phyloP scores from a whole-genome alignment of 2,113 vertebrate species.

The Eidolon helvum region DNA sequence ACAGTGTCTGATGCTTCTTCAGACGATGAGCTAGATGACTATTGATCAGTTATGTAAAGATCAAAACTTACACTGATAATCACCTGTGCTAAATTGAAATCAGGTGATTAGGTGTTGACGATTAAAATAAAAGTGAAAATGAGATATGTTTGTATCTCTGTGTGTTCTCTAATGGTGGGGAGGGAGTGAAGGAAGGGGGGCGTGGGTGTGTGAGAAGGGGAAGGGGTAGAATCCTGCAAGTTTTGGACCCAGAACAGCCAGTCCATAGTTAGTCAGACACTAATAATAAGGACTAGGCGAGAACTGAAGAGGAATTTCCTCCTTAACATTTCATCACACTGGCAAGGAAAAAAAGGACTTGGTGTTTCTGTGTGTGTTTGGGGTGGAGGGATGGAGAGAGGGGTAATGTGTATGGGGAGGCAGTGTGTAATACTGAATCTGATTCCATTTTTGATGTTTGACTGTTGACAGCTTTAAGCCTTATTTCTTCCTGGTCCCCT shows the following conservation, averaged over 20 bases:
- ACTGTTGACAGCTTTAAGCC: background rate
- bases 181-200: background rate
- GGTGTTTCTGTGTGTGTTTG: background rate
- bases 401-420: background rate
- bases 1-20: background rate
- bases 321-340: background rate
- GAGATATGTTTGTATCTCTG: background rate
- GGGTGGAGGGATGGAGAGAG: no score
- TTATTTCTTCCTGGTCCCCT: background rate
- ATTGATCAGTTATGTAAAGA: background rate
- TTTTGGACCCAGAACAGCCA: background rate
- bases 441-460: background rate
- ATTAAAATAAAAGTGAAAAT: background rate
- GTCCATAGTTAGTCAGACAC: background rate
- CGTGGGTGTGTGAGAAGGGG: background rate
- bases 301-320: background rate
- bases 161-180: background rate
- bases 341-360: background rate
- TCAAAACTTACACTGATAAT: background rate
- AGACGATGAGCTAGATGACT: background rate
- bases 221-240: background rate
- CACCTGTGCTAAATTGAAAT: background rate
- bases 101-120: background rate
- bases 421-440: background rate
- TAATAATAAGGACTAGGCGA: background rate